A percentile compares a stretch with the other conserved stretches of the same genome.
Conservation (phyloP, 2,797 vertebrate genomes). For the Phalanger gymnotis region DNA sequence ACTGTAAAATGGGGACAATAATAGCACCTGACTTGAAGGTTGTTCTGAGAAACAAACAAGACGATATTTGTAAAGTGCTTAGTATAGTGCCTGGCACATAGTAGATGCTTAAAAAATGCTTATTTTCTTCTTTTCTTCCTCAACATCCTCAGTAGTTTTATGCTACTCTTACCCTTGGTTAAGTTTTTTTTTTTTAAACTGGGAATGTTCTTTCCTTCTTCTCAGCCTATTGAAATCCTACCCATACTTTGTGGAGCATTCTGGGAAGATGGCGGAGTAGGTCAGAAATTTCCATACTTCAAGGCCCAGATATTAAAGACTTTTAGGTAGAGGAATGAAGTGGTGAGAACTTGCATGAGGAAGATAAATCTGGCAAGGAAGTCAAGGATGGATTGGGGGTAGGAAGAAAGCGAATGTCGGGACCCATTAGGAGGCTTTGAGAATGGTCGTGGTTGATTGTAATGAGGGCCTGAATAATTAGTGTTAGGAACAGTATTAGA, state of each 20-base stretch:
- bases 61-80: too few species aligned
- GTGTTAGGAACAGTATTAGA: not conserved
- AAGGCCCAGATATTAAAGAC: not conserved
- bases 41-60: too few species aligned
- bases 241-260: not conserved
- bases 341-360: not conserved
- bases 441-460: too few species aligned
- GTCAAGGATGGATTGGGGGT: not conserved
- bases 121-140: not conserved
- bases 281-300: not conserved
- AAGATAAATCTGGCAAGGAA: not conserved
- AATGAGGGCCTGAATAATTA: not conserved
- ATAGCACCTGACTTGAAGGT: not conserved
- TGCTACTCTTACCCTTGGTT: not conserved
- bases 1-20: not conserved
- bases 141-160: not conserved
- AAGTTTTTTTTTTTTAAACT: too few species aligned
- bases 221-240: not conserved
- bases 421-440: not conserved
- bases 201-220: not conserved
- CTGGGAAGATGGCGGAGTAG: too few species aligned
- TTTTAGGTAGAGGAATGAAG: not conserved
- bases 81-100: too few species aligned
- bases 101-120: not conserved
- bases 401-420: not conserved